Percentiles rank a stretch among this genome's conserved stretches.
These are phyloP conservation scores for Nautilus pompilius DNA, from an alignment of 1,140 invertebrate species.

Conservation along the genomic window DNA sequence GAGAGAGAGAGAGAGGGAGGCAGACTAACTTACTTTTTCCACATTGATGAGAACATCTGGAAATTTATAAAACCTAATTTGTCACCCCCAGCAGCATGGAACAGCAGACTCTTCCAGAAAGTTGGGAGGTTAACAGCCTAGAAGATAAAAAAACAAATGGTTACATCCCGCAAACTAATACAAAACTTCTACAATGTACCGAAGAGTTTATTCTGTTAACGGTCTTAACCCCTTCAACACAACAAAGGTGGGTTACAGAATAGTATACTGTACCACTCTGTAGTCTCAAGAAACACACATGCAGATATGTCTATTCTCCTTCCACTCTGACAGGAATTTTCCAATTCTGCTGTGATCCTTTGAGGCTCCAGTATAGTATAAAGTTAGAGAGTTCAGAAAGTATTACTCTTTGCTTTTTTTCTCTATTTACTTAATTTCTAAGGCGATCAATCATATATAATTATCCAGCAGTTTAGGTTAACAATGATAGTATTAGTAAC, in stretches of 20 bases:
- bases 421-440: too few species aligned
- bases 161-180: constrained; percentile 1
- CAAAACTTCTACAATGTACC: neutral
- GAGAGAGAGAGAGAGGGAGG: too few species aligned
- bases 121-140: constrained; percentile 65
- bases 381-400: too few species aligned
- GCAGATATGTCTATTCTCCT: neutral
- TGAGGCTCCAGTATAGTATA: too few species aligned
- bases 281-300: neutral
- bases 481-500: too few species aligned
- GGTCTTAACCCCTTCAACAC: too few species aligned
- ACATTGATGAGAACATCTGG: constrained; percentile 82
- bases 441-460: too few species aligned
- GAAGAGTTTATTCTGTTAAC: too few species aligned
- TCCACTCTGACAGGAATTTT: neutral
- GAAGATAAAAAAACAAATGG: constrained; percentile 20
- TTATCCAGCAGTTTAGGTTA: too few species aligned
- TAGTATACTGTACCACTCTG: neutral
- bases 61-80: constrained; percentile 69
- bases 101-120: constrained; percentile 93
- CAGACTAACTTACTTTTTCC: constrained; percentile 65
- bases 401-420: too few species aligned
- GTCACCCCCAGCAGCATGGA: constrained; percentile 75
- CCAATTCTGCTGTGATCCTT: too few species aligned
- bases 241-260: neutral